Conservation (phyloP, 2,797 vertebrate genomes). For the Alca torda region DNA sequence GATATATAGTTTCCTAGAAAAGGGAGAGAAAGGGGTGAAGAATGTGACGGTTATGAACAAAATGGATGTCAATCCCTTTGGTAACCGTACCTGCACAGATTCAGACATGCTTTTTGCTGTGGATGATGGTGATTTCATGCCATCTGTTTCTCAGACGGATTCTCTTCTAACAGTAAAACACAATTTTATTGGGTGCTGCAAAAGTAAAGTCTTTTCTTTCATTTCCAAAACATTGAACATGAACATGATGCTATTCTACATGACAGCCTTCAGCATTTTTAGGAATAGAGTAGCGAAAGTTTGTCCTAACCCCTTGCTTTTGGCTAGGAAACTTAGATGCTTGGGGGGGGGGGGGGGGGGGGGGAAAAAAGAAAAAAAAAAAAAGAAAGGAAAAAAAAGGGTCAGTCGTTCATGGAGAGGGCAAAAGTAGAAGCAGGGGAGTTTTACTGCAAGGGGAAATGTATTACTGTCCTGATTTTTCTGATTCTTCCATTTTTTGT, state of each 20-base stretch:
- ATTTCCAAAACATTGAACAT: background rate
- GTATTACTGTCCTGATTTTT: background rate
- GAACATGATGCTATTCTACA: background rate
- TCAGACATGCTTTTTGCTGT: background rate
- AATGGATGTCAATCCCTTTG: background rate
- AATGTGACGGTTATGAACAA: background rate
- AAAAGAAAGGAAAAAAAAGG: background rate
- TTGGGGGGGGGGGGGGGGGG: background rate
- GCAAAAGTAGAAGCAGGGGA: background rate
- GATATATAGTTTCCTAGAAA: background rate
- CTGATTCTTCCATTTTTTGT: background rate
- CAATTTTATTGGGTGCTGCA: background rate
- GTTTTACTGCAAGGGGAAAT: background rate
- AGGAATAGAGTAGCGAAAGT: background rate
- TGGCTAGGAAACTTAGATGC: background rate
- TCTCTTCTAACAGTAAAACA: background rate
- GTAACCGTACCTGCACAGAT: background rate
- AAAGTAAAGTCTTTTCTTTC: background rate
- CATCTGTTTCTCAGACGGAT: background rate
- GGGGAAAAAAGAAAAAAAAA: background rate
- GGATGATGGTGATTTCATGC: background rate
- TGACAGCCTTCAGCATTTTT: background rate
- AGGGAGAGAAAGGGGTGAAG: background rate
- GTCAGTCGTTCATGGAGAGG: background rate
- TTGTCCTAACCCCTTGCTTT: background rate